These are phyloP conservation scores for Agriopis aurantiaria DNA, from an alignment of 2,888 invertebrate genomes.

Conservation along the genomic window DNA sequence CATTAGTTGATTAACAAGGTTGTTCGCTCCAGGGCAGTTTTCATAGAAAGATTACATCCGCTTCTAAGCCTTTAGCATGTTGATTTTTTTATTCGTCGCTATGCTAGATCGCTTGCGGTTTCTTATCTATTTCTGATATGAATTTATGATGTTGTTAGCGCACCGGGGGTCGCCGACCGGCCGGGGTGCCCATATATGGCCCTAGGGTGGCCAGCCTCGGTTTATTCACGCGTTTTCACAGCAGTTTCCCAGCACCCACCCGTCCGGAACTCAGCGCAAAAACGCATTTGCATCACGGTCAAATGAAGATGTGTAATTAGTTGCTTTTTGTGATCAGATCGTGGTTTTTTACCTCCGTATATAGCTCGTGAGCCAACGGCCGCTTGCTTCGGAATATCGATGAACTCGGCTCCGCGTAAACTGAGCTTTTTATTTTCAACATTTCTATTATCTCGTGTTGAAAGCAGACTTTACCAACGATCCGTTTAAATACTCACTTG, in stretches of 20 bases:
- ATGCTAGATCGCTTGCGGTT: constrained; percentile 27
- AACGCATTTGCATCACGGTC: constrained; percentile 79
- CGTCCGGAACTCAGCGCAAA: constrained; percentile 70
- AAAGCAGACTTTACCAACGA: constrained; percentile 45
- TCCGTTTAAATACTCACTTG: constrained; percentile 42
- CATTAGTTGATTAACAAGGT: constrained; percentile 11
- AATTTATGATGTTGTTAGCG: constrained; percentile 29
- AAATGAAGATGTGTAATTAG: constrained; percentile 85
- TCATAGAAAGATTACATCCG: constrained; percentile 4
- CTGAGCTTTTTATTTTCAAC: constrained; percentile 57
- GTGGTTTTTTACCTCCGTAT: constrained; percentile 70
- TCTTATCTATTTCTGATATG: constrained; percentile 36
- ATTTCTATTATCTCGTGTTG: constrained; percentile 60
- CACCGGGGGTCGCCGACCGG: constrained; percentile 44
- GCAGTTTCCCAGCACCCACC: constrained; percentile 72
- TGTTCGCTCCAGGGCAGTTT: constrained; percentile 9
- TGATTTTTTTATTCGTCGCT: constrained; percentile 18
- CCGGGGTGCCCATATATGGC: constrained; percentile 51
- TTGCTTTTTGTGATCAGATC: constrained; percentile 72
- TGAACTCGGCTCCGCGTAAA: constrained; percentile 52
- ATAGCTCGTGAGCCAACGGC: constrained; percentile 71
- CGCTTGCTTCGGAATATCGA: constrained; percentile 71
- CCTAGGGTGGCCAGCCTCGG: constrained; percentile 46
- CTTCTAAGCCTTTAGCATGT: constrained; percentile 14
- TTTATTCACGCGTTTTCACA: constrained; percentile 59